Evolutionary conservation across 30 jellyfish, hydroid and myxozoan species (phyloP), one percentile per base, ranked within the genome.

Genomic region (Pseudorhiza aurosa): DNA sequence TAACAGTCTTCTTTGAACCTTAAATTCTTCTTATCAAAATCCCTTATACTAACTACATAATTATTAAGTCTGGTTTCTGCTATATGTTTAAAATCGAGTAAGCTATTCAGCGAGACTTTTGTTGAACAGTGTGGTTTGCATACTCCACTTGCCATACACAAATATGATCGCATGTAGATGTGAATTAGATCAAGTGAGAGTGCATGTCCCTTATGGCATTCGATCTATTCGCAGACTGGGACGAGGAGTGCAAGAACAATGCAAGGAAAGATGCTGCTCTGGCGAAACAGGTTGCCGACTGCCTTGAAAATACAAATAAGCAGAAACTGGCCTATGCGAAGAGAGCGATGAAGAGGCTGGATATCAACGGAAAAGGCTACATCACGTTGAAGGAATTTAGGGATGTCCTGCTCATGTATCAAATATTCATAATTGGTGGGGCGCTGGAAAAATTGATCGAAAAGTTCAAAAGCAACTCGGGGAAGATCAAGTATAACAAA

Each of bases 401-500:
- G 51, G 86, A 72, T 53, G 46, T 72, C 8, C 10, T 72, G 65
- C 64, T 72, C 19, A 72, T 72, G 86, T 51, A 72, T 72, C 86
- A 72, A 75, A 53, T 72, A 0, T 72, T 72, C 50, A 72, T 72
- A 18, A 72, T 72, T 72, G 85, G 85, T 18, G 85, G 85, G 17
- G 37, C 85, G 4, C 26, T 72, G 75, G 85, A 72, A 59, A 72
- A 72, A 32, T 37, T 72, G 60, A 56, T 72, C 22, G 74, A 72
- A 43, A 72, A 72, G 12, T 72, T 49, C 46, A 49, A 29, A 26
- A 53, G 57, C 32, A 51, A 72, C 19, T 57, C 58, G 0, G 85
- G 85, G 0, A 72, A 50, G 73, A 72, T 72, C 22, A 72, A 72
- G 17, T 72, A 72, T 35, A 32, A 55, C 2, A 31, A 27, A 18